A percentile compares a stretch with the other conserved stretches of the same genome.
These are phyloP conservation scores for Criorhina ranunculi DNA, from an alignment of 2,888 invertebrate genomes.

Conservation along the genomic window DNA sequence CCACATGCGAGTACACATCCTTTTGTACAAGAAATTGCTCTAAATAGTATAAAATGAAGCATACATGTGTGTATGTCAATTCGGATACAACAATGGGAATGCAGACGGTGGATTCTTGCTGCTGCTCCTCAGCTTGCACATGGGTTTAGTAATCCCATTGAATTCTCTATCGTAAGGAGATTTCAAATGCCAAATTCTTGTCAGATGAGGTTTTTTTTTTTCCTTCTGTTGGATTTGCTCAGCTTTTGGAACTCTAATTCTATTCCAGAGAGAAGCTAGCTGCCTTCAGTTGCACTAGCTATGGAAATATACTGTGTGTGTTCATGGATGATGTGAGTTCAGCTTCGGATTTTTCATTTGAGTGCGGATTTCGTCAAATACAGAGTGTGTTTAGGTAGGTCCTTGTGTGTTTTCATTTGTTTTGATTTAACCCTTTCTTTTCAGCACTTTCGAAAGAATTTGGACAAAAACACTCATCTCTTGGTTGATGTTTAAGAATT, in stretches of 20 bases:
- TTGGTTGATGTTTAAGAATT: neutral
- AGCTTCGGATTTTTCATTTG: constrained; percentile 20
- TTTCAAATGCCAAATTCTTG: constrained; percentile 75
- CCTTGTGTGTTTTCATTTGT: neutral
- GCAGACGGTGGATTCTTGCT: constrained; percentile 30
- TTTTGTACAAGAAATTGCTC: neutral
- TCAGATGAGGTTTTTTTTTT: constrained; percentile 56
- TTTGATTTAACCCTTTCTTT: neutral
- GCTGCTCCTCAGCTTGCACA: constrained; percentile 23
- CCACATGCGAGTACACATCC: neutral
- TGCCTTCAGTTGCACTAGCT: constrained; percentile 60
- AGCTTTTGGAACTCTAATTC: constrained; percentile 66
- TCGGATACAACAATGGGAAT: constrained; percentile 35
- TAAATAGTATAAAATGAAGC: neutral
- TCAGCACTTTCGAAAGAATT: neutral
- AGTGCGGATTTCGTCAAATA: constrained; percentile 37
- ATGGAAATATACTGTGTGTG: constrained; percentile 17
- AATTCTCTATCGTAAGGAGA: constrained; percentile 70
- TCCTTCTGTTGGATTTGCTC: constrained; percentile 49
- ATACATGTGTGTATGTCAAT: constrained; percentile 21
- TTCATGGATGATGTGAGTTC: constrained; percentile 39
- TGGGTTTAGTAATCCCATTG: constrained; percentile 61
- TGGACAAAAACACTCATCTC: neutral
- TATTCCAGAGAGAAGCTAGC: constrained; percentile 47
- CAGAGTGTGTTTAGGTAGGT: neutral